Conservation (phyloP, 2,113 vertebrate genomes). For the Paralichthys olivaceus region DNA sequence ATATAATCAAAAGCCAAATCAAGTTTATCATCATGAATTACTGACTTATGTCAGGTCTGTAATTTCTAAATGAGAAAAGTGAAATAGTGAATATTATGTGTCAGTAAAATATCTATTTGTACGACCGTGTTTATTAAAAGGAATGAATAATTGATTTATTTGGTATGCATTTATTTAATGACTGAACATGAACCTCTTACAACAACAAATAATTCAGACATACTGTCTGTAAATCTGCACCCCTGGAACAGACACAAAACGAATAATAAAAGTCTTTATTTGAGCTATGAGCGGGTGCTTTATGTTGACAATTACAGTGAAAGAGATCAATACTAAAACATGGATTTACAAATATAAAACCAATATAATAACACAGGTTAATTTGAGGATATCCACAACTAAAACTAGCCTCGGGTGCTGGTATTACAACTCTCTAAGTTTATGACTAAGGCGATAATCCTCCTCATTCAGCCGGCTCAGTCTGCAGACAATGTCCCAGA, state of each 20-base stretch:
- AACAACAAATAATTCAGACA: neutral
- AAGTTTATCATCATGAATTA: too few species aligned
- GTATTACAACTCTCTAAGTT: conserved; percentile 64
- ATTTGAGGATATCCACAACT: conserved; percentile 40
- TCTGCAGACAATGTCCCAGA: conserved; percentile 70
- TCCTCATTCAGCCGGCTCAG: conserved; percentile 67
- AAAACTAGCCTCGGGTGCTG: conserved; percentile 55
- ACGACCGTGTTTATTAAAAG: neutral
- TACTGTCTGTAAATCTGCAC: too few species aligned
- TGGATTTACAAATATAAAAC: conserved; percentile 49
- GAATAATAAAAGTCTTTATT: neutral
- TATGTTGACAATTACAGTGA: neutral
- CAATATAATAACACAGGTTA: conserved; percentile 50
- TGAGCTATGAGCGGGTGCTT: conserved; percentile 27
- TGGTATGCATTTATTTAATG: too few species aligned
- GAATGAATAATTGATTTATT: too few species aligned
- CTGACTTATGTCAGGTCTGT: too few species aligned
- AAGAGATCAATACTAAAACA: conserved; percentile 40
- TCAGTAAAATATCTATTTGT: too few species aligned
- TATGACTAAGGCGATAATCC: conserved; percentile 71
- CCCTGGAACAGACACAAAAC: too few species aligned
- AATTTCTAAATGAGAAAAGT: too few species aligned
- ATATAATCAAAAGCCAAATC: neutral
- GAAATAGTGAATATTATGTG: too few species aligned
- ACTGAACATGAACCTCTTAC: too few species aligned